Evolutionary conservation across 2,888 invertebrate species (phyloP), one percentile per base, ranked within the genome.

Genomic region (Tinea pellionella): DNA sequence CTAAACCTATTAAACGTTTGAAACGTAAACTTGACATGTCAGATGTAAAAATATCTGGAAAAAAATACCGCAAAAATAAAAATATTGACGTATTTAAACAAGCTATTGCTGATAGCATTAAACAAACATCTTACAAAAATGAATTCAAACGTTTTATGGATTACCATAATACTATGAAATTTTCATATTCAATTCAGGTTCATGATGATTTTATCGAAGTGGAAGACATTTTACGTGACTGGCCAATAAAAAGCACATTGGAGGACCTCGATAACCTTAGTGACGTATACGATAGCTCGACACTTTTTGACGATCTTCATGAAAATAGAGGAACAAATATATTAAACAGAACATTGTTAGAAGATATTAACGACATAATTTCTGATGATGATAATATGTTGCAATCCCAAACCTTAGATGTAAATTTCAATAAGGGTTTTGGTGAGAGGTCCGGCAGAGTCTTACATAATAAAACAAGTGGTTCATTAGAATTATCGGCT

Each of bases 401-500:
- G 2, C 24, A 55, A 16, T 9, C 29, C 24, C 29, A 55, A 13
- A 19, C 18, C 18, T 18, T 15, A 41, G 42, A 59, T 11, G 80
- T 84, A 78, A 84, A 82, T 80, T 83, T 80, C 78, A 78, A 71
- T 77, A 84, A 78, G 88, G 88, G 88, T 88, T 88, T 88, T 88
- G 88, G 88, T 88, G 88, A 88, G 80, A 68, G 78, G 88, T 88
- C 88, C 88, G 88, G 73, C 88, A 87, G 88, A 86, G 88, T 85
- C 84, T 82, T 77, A 75, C 78, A 80, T 81, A 77, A 81, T 83
- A 80, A 74, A 68, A 73, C 73, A 75, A 72, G 74, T 67, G 72
- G 74, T 69, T 67, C 66, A 73, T 73, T 71, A 77, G 79, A 79
- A 74, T 71, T 80, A 80, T 83, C 88, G 88, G 87, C 88, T 87